Evolutionary conservation across 2,113 vertebrate species (phyloP), one percentile per base, ranked within the genome.

Genomic region (Chionis minor): DNA sequence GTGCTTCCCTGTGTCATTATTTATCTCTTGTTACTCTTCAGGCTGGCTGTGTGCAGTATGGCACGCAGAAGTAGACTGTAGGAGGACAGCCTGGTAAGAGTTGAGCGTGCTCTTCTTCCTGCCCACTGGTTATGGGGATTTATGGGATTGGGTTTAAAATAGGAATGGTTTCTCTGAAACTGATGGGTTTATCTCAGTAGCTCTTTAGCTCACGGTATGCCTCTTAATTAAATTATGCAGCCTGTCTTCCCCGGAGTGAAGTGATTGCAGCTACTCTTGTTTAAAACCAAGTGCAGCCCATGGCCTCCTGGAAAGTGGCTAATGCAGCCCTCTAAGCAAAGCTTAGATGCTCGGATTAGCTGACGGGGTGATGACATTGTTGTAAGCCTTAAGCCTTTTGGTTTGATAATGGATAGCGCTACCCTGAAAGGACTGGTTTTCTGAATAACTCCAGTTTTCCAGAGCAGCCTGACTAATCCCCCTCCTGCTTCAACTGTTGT

Each of bases 71-170:
- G 51, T 28, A 35, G 66, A 19, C 77, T 42, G 71, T 78, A 67
- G 90, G 86, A 94, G 77, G 88, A 92, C 18, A 94, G 72, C 59
- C 80, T 95, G 75, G 27, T 86, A 42, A n/a, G 73, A 70, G 63
- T 14, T 80, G 77, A 81, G 72, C 2, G 2, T 69, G 79, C 67
- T 93, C 10, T 27, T 94, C 38, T 38, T 77, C 47, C 73, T 96
- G 66, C 84, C 84, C 79, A 73, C 95, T 51, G 51, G 49, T 58
- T 89, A 72, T 86, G 90, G 38, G 81, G 95, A 93, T 95, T 97
- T 93, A 77, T 95, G 95, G 91, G 94, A 95, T 92, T 95, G 20
- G 22, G 77, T 82, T 96, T 97, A 97, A 97, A 97, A 96, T 94
- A 94, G 92, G 55, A 95, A 91, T 4, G 3, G 81, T 92, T 95